Conservation (phyloP, 2,888 invertebrate genomes). For the Heliconius ethilla region DNA sequence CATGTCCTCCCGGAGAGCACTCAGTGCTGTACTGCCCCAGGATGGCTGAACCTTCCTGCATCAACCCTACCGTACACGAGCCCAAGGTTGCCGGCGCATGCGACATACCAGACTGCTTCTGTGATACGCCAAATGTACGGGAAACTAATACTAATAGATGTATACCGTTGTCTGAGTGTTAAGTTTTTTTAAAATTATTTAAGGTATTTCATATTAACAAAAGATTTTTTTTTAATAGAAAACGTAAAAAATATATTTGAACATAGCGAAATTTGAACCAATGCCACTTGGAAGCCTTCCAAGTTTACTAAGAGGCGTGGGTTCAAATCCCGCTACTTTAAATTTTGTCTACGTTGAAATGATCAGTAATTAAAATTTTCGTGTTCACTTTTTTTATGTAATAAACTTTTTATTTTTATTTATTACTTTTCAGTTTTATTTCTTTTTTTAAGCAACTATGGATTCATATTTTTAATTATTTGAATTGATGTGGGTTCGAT, state of each 20-base stretch:
- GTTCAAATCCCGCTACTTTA: no score
- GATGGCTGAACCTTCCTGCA: constrained; percentile 60
- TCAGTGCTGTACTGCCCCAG: constrained; percentile 66
- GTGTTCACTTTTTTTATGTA: background rate
- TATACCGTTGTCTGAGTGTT: constrained; percentile 52
- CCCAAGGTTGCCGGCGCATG: constrained; percentile 47
- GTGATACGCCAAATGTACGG: constrained; percentile 59
- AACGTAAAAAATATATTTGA: background rate
- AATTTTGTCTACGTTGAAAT: no score
- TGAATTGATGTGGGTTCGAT: no score
- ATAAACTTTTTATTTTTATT: background rate
- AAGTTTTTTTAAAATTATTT: no score
- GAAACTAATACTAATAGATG: constrained; percentile 58
- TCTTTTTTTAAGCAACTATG: background rate
- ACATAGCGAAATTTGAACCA: no score
- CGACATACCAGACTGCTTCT: constrained; percentile 64
- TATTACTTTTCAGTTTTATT: background rate
- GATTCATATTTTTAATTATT: no score
- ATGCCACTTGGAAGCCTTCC: no score
- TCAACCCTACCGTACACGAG: constrained; percentile 57
- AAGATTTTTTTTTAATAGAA: no score
- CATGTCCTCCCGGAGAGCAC: constrained; percentile 61
- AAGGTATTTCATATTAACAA: no score
- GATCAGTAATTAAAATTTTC: background rate
- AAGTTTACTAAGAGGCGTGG: no score